Conservation (phyloP, 2,113 vertebrate species). For the Castor canadensis region DNA sequence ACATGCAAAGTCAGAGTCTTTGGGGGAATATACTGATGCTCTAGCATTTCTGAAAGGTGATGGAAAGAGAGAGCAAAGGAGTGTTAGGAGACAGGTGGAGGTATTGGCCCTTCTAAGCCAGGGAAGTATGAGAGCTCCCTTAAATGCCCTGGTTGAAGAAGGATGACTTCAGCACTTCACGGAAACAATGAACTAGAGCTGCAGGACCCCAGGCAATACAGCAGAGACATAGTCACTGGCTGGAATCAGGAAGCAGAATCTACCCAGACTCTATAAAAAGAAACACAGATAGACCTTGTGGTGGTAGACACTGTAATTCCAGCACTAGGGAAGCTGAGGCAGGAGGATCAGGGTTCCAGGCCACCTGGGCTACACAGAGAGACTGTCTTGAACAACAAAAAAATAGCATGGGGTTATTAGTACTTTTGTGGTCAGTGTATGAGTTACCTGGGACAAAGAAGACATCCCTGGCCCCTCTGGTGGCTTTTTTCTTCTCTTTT, state of each 20-base stretch:
- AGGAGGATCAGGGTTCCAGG: background rate
- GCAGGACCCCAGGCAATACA: background rate
- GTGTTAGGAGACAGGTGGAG: background rate
- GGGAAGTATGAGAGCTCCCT: background rate
- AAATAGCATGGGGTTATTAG: background rate
- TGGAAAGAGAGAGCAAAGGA: background rate
- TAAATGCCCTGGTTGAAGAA: background rate
- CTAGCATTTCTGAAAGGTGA: constrained; percentile 27
- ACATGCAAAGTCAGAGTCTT: constrained; percentile 36
- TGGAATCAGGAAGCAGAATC: background rate
- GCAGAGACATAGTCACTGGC: background rate
- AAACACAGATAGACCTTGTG: too few relatives aligned
- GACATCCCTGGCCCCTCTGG: background rate
- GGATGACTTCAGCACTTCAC: background rate
- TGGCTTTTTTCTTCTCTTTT: background rate
- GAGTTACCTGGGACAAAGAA: background rate
- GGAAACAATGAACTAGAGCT: background rate
- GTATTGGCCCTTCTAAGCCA: background rate
- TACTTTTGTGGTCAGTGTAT: background rate
- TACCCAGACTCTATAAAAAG: too few relatives aligned
- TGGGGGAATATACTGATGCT: background rate
- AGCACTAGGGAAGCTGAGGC: background rate
- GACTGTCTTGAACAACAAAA: background rate
- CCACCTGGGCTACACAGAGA: background rate
- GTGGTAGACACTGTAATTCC: background rate